Conservation (phyloP, 2,113 vertebrate genomes). For the Balaeniceps rex region DNA sequence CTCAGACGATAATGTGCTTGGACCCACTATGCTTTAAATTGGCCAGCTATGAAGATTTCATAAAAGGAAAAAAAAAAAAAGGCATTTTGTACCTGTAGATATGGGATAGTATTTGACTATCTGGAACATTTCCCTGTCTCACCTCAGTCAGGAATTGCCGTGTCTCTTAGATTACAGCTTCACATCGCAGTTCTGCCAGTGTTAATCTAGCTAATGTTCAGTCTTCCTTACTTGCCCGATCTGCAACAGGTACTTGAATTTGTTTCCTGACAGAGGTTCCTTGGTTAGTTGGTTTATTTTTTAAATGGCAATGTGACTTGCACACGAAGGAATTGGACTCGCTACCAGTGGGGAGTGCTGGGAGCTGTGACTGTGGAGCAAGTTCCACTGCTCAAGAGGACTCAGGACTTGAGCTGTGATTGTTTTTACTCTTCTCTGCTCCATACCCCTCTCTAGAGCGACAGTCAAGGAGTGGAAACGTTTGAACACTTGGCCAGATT, state of each 20-base stretch:
- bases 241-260: slow-evolving; percentile 33
- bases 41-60: neutral
- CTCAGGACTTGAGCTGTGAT: neutral
- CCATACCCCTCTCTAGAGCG: neutral
- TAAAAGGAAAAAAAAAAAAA: neutral
- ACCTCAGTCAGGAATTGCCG: neutral
- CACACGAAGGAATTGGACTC: neutral
- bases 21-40: neutral
- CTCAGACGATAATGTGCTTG: neutral
- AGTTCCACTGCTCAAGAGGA: neutral
- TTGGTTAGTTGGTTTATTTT: neutral
- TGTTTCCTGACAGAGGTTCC: neutral
- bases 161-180: neutral
- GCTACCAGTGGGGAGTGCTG: neutral
- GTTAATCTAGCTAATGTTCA: slow-evolving; percentile 11
- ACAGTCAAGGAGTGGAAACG: neutral
- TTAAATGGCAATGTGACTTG: neutral
- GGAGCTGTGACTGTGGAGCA: neutral
- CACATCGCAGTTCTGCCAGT: neutral
- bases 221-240: slow-evolving; percentile 8
- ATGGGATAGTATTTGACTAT: neutral
- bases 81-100: neutral
- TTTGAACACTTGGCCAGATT: neutral
- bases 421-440: neutral
- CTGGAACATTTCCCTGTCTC: neutral